phyloP scores from a whole-genome alignment of 2,113 vertebrate species.

The Bufo bufo region DNA sequence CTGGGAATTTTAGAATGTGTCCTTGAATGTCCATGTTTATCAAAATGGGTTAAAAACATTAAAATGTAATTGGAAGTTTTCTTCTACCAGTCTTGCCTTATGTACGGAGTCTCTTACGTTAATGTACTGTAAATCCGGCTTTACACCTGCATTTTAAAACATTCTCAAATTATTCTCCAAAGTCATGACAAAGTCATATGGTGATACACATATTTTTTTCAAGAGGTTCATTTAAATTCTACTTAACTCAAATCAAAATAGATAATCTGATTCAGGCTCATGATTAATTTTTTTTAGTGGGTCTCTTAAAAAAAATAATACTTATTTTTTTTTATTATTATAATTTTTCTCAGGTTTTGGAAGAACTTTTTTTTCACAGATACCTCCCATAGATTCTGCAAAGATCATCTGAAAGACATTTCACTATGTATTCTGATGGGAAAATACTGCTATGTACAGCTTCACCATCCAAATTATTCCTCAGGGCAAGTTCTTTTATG shows the following conservation, averaged over 20 bases:
- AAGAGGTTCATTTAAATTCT: slow-evolving; percentile 24
- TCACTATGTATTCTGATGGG: slow-evolving; percentile 27
- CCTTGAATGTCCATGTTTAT: background rate
- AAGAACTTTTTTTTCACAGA: slow-evolving; percentile 28
- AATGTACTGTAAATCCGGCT: slow-evolving; percentile 9
- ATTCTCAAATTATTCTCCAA: slow-evolving; percentile 25
- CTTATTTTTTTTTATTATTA: background rate
- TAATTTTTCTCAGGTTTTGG: background rate
- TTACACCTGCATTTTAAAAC: slow-evolving; percentile 15
- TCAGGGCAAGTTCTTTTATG: slow-evolving; percentile 41
- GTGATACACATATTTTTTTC: background rate
- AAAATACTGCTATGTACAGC: slow-evolving; percentile 22
- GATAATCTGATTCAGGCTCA: slow-evolving; percentile 7
- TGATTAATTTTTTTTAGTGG: slow-evolving; percentile 3
- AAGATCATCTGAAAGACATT: slow-evolving; percentile 49
- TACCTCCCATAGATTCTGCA: slow-evolving; percentile 35
- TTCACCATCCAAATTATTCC: slow-evolving; percentile 26
- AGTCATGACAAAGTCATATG: slow-evolving; percentile 21
- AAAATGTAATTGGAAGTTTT: background rate
- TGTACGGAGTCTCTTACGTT: slow-evolving; percentile 7
- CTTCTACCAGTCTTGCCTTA: background rate
- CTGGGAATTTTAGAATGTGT: background rate
- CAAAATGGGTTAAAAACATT: background rate
- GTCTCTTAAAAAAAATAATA: background rate
- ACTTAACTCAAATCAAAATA: background rate